A percentile compares a stretch with the other conserved stretches of the same genome.
Evolutionary conservation across 1,140 invertebrate species (phyloP).

Genomic region (Grapholita molesta): DNA sequence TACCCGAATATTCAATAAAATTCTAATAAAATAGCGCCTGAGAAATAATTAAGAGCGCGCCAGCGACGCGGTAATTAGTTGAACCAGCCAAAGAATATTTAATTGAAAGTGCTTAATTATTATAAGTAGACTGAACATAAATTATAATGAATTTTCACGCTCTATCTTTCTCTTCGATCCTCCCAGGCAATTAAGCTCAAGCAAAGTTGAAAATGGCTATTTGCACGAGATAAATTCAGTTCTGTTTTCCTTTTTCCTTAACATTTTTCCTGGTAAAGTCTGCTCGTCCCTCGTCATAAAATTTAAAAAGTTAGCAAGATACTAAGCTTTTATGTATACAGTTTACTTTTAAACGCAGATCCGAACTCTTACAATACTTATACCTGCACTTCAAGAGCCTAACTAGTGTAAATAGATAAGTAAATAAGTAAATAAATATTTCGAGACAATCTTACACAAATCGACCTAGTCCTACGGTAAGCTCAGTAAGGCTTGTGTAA

Average conservation of each 20-base stretch:
- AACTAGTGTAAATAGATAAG: not conserved
- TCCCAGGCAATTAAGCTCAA: not conserved
- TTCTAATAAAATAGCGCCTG: not conserved
- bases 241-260: not conserved
- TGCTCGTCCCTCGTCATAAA: not conserved
- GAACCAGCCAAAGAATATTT: not conserved
- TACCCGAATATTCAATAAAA: not conserved
- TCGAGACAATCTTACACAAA: too few relatives aligned
- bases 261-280: not conserved
- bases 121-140: slow-evolving; percentile 1
- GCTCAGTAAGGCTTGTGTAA: too few relatives aligned
- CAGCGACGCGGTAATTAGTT: not conserved
- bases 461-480: too few relatives aligned
- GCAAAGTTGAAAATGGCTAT: not conserved
- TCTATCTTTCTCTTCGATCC: not conserved
- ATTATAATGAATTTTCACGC: slow-evolving; percentile 1
- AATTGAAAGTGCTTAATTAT: slow-evolving; percentile 11
- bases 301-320: not conserved
- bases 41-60: slow-evolving; percentile 6
- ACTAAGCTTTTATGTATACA: not conserved
- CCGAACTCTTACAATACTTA: too few relatives aligned
- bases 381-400: not conserved
- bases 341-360: not conserved
- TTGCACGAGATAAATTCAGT: not conserved
- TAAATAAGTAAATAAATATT: too few relatives aligned